Base-by-base conservation (phyloP, 92 coral and sea anemone species). In the Porites rus region DNA sequence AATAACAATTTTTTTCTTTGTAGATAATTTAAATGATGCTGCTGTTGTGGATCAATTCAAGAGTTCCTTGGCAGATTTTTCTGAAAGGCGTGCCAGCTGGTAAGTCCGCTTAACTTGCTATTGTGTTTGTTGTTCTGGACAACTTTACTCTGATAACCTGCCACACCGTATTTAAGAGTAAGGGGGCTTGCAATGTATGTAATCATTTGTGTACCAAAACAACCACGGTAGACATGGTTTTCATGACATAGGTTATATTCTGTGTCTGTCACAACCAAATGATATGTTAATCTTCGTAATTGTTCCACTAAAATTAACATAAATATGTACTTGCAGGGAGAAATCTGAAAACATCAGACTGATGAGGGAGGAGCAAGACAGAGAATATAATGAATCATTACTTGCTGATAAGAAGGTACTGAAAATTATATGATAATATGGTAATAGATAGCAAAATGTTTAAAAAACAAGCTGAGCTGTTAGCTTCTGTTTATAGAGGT, bases 11-110 rank as follows among this genome's bases (percentile, higher is more conserved):
- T 53, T 8, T 53, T 53, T 65, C 9, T 65, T 22, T 65, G 9
- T 16, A 68, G 72, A 28, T 16, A 68, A 68, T 68, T 68, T 68
- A 20, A 68, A 68, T 28, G 72, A 68, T 68, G 72, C 72, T 68
- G 72, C 72, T 18, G 72, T 68, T 21, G 72, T 68, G 13, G 72
- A 28, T 43, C 72, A 68, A n/a, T 68, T 68, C 10, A 68, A 43
- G 72, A 68, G 31, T 28, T 21, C 72, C 14, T 68, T 68, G 72
- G 72, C 72, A 18, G 72, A 68, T 10, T 68, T 68, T 68, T 18
- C 25, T 7, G 72, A 68, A n/a, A 18, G 72, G 72, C 72, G 9
- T 21, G 12, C 72, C 72, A 68, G 22, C 72, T 68, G 72, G 50
- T 43, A 68, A 68, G 72, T 68, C 22, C 14, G 10, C 72, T 7